Percentiles rank a stretch among this genome's conserved stretches.
Conservation (phyloP, 1,140 invertebrate genomes). For the Wiebesia pumilae region DNA sequence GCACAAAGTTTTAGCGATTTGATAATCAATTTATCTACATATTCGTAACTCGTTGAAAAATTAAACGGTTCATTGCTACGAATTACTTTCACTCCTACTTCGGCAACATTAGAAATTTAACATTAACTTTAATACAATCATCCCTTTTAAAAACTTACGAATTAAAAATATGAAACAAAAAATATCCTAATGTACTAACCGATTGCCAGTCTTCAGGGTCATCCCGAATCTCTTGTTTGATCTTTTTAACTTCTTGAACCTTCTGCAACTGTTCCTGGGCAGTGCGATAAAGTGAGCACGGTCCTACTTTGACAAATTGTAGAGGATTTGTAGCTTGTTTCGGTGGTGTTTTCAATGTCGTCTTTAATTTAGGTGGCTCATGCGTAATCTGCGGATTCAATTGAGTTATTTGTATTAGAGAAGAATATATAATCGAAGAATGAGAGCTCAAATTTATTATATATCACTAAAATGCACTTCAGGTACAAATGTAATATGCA, state of each 20-base stretch:
- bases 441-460: no score
- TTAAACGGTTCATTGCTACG: not conserved
- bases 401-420: not conserved
- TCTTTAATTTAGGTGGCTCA: constrained; percentile 73
- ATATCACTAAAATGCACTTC: no score
- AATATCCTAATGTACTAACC: constrained; percentile 77
- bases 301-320: constrained; percentile 91
- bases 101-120: not conserved
- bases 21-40: not conserved
- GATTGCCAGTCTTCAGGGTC: constrained; percentile 95
- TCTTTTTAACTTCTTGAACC: constrained; percentile 88
- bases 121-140: no score
- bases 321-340: constrained; percentile 89
- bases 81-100: not conserved
- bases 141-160: not conserved
- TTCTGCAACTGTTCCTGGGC: constrained; percentile 90
- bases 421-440: no score
- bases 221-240: constrained; percentile 83
- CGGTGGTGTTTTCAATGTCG: constrained; percentile 78
- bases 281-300: constrained; percentile 87
- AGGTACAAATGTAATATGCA: no score
- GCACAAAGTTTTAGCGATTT: not conserved
- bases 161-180: not conserved
- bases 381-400: constrained; percentile 61
- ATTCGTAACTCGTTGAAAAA: not conserved